Evolutionary conservation across 2,888 invertebrate species (phyloP), one percentile per base, ranked within the genome.

Genomic region (Phania funesta): DNA sequence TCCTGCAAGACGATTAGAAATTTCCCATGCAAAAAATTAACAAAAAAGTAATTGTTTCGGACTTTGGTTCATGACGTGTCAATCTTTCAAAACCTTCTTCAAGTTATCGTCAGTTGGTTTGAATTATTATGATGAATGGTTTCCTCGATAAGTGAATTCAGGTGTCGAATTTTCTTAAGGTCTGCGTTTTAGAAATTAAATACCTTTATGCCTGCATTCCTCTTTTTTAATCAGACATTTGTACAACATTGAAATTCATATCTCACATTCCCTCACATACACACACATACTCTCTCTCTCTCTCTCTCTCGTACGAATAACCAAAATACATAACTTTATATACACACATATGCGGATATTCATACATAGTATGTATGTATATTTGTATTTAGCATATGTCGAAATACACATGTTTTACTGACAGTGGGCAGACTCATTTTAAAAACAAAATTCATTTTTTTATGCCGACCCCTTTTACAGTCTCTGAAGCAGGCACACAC

Each of bases 381-480:
- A 24, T 24, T 48, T 65, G 22, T 35, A 54, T 74, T 22, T 58
- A 58, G 68, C 62, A 70, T 74, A 68, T 56, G 70, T 29, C 54
- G 32, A 32, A 41, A 52, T 58, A 82, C 82, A 82, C 82, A 82
- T 82, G 82, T 82, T 82, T 74, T 58, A 70, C 64, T 82, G 82
- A 82, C 82, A 82, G 78, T 74, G 82, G 82, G 78, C 82, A 82
- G 82, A 82, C 81, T 78, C 50, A 65, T 78, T 78, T 74, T 16
- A 35, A 67, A 79, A 65, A 35, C 32, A 56, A 50, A 46, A 22
- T 64, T 60, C 48, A 22, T 22, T 56, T 48, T 46, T 73, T 62
- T 44, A 11, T 22, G 32, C 2, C n/a, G 35, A 46, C 56, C 76
- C 71, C 68, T 41, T 32, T 41, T 26, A 44, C 20, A 9, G n/a